Conservation (phyloP, 2,797 vertebrate species). For the Neoniphon sammara region DNA sequence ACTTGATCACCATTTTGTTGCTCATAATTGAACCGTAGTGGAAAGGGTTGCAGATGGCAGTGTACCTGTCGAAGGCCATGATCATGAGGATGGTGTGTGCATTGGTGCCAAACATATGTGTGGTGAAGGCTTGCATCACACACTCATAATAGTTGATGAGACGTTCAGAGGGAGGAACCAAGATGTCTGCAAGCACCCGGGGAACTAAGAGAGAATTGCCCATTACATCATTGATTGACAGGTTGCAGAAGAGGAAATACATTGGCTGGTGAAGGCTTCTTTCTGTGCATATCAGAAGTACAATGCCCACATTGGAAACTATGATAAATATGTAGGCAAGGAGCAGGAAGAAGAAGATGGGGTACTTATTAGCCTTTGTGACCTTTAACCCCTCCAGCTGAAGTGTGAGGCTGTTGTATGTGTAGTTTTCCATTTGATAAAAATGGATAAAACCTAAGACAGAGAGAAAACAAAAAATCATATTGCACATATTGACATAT, state of each 20-base stretch:
- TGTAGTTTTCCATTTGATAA: slow-evolving; percentile 68
- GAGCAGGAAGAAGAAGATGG: slow-evolving; percentile 53
- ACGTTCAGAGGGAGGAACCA: slow-evolving; percentile 74
- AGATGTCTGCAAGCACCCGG: slow-evolving; percentile 79
- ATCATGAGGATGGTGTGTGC: slow-evolving; percentile 83
- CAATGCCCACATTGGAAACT: slow-evolving; percentile 49
- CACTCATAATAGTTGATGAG: slow-evolving; percentile 82
- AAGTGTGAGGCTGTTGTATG: slow-evolving; percentile 53
- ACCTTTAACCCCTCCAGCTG: slow-evolving; percentile 61
- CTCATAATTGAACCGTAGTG: slow-evolving; percentile 79
- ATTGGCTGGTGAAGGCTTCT: slow-evolving; percentile 83
- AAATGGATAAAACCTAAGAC: too few relatives aligned
- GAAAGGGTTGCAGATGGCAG: slow-evolving; percentile 85
- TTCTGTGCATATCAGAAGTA: slow-evolving; percentile 46
- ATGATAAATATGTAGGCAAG: slow-evolving; percentile 58
- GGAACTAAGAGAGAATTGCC: slow-evolving; percentile 72
- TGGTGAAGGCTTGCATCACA: slow-evolving; percentile 83
- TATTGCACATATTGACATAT: too few relatives aligned
- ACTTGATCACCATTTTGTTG: slow-evolving; percentile 68
- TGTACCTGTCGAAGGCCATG: slow-evolving; percentile 86
- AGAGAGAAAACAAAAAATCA: too few relatives aligned
- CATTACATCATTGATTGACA: slow-evolving; percentile 78
- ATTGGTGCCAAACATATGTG: slow-evolving; percentile 78
- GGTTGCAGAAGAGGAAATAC: slow-evolving; percentile 83
- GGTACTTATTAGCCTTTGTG: slow-evolving; percentile 20